Evolutionary conservation across 2,113 vertebrate species (phyloP), one percentile per base, ranked within the genome.

Genomic region (Edolisoma coerulescens): DNA sequence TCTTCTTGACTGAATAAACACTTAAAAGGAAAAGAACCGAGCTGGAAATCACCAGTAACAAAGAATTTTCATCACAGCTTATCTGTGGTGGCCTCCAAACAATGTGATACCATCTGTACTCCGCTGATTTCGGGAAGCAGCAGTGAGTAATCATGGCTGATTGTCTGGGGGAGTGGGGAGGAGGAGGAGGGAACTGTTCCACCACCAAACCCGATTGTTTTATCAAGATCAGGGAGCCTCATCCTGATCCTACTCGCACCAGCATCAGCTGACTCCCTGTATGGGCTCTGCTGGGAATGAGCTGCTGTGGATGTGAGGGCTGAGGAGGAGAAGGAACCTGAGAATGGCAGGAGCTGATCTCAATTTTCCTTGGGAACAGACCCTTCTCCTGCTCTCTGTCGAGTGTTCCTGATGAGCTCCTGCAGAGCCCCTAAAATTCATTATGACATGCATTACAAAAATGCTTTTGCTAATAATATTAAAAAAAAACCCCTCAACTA

Each of bases 1-100:
- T 92, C 77, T 89, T 74, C 84, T 90, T 90, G 71, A 52, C 76
- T 90, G 92, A 95, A 77, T 93, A 94, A 94, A 95, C 81, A 86
- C 69, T 93, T 92, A 81, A 68, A 95, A 90, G 78, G 33, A 74
- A 63, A 53, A 83, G 39, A 93, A 73, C n/a, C 3, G 42, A 87
- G 93, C 68, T 89, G 69, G 87, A 94, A 97, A 93, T 61, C 80
- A 57, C 37, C 3, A 23, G 73, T 26, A 76, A 88, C 37, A 35
- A 71, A 86, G 73, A 81, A 53, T 53, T 87, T 70, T 80, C 75
- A 57, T 78, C 92, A 13, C 74, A 11, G 47, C 32, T 76, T 68
- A 39, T 77, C 71, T 8, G 69, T 83, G 86, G 93, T 61, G 45
- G 83, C 81, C 90, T 77, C 84, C 81, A 53, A 96, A 92, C 70